Conservation (phyloP, 2,797 vertebrate genomes). For the Chaunax sp. region DNA sequence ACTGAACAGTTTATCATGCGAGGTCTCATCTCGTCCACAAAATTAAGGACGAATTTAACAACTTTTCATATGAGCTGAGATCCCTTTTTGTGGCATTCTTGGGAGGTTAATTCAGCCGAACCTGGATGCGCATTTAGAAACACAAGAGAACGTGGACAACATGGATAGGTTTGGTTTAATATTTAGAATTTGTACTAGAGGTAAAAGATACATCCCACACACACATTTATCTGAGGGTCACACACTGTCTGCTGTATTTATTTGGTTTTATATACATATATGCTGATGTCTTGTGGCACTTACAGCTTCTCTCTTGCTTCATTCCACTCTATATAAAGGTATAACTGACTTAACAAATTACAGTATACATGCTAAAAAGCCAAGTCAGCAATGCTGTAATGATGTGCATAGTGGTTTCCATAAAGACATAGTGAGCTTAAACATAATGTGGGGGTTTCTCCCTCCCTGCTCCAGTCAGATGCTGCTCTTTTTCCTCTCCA, state of each 20-base stretch:
- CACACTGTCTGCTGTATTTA: conserved; percentile 5
- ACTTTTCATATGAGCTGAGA: conserved; percentile 10
- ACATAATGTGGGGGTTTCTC: conserved; percentile 8
- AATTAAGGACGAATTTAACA: neutral
- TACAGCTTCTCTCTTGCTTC: neutral
- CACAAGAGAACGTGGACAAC: neutral
- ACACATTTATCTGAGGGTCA: no score
- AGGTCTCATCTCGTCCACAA: conserved; percentile 20
- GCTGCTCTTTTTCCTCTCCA: conserved; percentile 25
- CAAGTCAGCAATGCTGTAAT: conserved; percentile 45
- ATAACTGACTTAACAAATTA: conserved; percentile 15
- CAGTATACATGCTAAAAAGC: conserved; percentile 2
- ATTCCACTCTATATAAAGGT: neutral
- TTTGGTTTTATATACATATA: neutral
- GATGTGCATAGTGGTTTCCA: conserved; percentile 33
- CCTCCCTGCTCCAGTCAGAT: conserved; percentile 10
- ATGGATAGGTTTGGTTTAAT: neutral
- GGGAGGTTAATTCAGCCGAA: neutral
- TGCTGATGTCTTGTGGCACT: conserved; percentile 2
- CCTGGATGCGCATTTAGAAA: conserved; percentile 5
- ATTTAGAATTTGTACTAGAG: conserved; percentile 5
- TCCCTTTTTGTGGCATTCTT: neutral
- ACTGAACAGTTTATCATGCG: conserved; percentile 51
- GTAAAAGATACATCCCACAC: no score
- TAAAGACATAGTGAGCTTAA: conserved; percentile 22